Evolutionary conservation across 1,140 invertebrate genomes (phyloP), one percentile per base, ranked within the genome.

Genomic region (Bombyx mandarina): DNA sequence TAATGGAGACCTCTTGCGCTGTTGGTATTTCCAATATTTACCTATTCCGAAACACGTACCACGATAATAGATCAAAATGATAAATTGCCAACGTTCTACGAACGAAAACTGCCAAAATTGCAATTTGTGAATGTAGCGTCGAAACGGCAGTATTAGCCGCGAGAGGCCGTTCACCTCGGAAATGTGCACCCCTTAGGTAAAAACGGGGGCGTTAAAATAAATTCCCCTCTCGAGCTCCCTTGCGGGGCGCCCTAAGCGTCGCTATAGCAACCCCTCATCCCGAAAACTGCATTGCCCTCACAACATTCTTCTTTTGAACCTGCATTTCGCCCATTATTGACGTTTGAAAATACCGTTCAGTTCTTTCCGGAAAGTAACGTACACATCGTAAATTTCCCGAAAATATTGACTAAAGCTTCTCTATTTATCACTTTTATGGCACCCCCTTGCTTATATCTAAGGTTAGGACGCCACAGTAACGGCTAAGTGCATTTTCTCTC

Each of bases 141-240:
- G 10, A 51, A 54, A 63, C 54, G 56, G 45, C 8, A 49, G 43
- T 48, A 42, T 48, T 35, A 43, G 26, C 45, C 26, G 35, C 26
- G 22, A 43, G 43, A 55, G 83, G 76, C 72, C 82, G 63, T 86
- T 86, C 77, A 86, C 83, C 81, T 83, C 74, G 68, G 69, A 71
- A 79, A 81, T 77, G 71, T 77, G 42, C 74, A 79, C 80, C 80
- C 77, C 79, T 78, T 66, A 74, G 69, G 72, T 71, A 71, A 74
- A 52, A 75, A 73, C 71, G 65, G 68, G 68, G 71, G 74, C 69
- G 71, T 71, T 72, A 69, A 80, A 86, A 84, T 81, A 82, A 78
- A 81, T 78, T 56, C 58, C 68, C 77, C 80, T 78, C 80, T 35
- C 81, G 54, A 55, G 54, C 62, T 67, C 83, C 79, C 79, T 86